Percentiles rank a stretch among this genome's conserved stretches.
Conservation (phyloP, 2,113 vertebrate species). For the Phyllostomus hastatus region DNA sequence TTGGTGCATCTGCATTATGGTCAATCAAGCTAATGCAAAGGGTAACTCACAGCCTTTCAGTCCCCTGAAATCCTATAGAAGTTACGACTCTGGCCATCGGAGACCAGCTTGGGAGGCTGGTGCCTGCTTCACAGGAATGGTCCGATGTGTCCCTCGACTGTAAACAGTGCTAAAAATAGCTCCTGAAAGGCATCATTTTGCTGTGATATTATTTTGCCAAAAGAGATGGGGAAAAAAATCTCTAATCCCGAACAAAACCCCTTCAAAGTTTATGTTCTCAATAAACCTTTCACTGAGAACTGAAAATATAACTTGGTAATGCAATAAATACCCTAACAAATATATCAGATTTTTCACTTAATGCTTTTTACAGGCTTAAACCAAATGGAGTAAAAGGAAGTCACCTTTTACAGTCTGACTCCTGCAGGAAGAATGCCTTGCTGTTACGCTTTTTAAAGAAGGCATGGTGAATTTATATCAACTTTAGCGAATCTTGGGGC, state of each 20-base stretch:
- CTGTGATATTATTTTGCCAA: constrained; percentile 75
- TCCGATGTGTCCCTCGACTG: constrained; percentile 45
- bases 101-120: constrained; percentile 19
- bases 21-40: constrained; percentile 59
- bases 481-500: constrained; percentile 82
- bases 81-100: constrained; percentile 49
- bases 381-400: constrained; percentile 83
- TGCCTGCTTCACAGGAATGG: background rate
- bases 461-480: constrained; percentile 85
- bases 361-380: constrained; percentile 88
- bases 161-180: constrained; percentile 78
- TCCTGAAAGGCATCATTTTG: constrained; percentile 72
- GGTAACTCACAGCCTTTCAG: constrained; percentile 37
- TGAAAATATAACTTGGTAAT: constrained; percentile 85
- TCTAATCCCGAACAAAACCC: constrained; percentile 81
- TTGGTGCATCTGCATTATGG: background rate
- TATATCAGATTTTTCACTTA: constrained; percentile 88
- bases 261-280: constrained; percentile 81
- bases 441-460: constrained; percentile 81
- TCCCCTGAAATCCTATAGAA: constrained; percentile 57
- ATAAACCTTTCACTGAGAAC: constrained; percentile 83
- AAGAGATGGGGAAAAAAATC: constrained; percentile 73
- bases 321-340: constrained; percentile 84
- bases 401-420: constrained; percentile 82
- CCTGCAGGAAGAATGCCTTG: constrained; percentile 81